Evolutionary conservation across 2,113 vertebrate species (phyloP), one percentile per base, ranked within the genome.

Genomic region (Dipodomys ordii): DNA sequence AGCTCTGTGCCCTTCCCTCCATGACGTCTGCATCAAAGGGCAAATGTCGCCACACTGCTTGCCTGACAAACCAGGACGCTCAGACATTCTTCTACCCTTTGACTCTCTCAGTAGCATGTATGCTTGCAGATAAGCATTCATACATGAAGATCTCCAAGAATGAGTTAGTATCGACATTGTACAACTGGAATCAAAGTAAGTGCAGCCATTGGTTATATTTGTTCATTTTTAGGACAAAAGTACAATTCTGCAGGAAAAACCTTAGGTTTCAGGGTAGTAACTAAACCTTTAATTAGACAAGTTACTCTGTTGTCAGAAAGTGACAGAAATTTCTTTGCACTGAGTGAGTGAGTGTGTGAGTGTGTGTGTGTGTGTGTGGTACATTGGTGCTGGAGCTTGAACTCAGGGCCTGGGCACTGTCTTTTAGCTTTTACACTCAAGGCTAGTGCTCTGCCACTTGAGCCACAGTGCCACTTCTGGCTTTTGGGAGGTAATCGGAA

Each of bases 201-300:
- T 27, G 1, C 19, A 32, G 13, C 49, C 27, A 44, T 53, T 77
- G 32, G 81, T 90, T 35, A 88, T 15, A 71, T 79, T 57, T 73
- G 28, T 76, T 71, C 60, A 79, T 65, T 64, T 92, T 83, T 89
- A 86, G 74, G 60, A 35, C 12, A 20, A 74, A 90, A 76, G 23
- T n/a, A 64, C 57, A 92, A 80, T 88, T 80, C 46, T 69, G 7
- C 8, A 57, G 15, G 53, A 57, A 57, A 13, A 57, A 57, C 60
- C 18, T 68, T 28, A 88, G 22, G 32, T 39, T 83, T 73, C 10
- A 15, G 25, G 25, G 35, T 28, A 85, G 68, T 76, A 89, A n/a
- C 62, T 22, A 30, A 60, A n/a, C 35, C 4, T 46, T 78, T 86
- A 49, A 35, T 49, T 22, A 68, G 62, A n/a, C 22, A 90, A 78